Evolutionary conservation across 2,888 invertebrate genomes (phyloP).

Genomic region (Drosophila rubida): DNA sequence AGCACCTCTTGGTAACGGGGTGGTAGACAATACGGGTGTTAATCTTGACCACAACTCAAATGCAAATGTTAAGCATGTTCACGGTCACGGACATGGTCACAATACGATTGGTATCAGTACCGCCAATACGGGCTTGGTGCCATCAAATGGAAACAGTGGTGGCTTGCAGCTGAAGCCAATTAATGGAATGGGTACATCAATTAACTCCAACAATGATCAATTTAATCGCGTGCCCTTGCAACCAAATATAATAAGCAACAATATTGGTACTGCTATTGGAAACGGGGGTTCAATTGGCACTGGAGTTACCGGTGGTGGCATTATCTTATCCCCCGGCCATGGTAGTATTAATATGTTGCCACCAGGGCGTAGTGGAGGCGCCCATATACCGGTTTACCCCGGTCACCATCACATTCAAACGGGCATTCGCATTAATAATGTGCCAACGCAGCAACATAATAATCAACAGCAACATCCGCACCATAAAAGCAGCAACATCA

Average conservation of each 20-base stretch:
- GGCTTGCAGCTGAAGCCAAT: constrained; percentile 67
- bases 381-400: constrained; percentile 64
- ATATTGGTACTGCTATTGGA: constrained; percentile 59
- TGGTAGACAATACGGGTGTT: constrained; percentile 53
- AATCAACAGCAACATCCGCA: constrained; percentile 64
- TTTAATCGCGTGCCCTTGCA: constrained; percentile 84
- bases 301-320: constrained; percentile 48
- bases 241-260: constrained; percentile 79
- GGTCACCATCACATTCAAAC: constrained; percentile 80
- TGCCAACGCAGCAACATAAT: constrained; percentile 82
- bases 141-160: constrained; percentile 33
- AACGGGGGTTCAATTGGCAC: constrained; percentile 22
- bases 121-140: constrained; percentile 73
- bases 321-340: constrained; percentile 73
- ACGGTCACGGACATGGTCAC: constrained; percentile 76
- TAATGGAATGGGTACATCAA: constrained; percentile 79
- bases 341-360: constrained; percentile 80
- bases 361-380: constrained; percentile 69
- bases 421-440: constrained; percentile 84
- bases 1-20: constrained; percentile 38
- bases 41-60: constrained; percentile 54
- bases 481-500: constrained; percentile 78
- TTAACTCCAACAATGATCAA: constrained; percentile 84
- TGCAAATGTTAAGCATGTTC: constrained; percentile 56
- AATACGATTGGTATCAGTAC: constrained; percentile 81